Percentiles rank a stretch among this genome's conserved stretches.
phyloP scores from a whole-genome alignment of 1,140 invertebrate species.

The Delia radicum region DNA sequence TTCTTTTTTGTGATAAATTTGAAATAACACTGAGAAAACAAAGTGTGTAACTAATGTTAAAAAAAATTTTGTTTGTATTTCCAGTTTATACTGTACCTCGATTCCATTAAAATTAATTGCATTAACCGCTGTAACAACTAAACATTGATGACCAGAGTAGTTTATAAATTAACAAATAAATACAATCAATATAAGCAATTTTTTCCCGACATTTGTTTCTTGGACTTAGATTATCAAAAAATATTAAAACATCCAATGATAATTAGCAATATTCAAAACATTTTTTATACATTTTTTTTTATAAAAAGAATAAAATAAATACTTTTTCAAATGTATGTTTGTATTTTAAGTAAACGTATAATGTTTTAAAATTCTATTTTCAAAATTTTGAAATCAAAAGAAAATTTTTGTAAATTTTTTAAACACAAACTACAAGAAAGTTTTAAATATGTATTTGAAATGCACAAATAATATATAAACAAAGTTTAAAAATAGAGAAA shows the following conservation, averaged over 20 bases:
- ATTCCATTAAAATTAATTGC: too few relatives aligned
- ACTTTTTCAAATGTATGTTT: not conserved
- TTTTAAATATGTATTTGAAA: not conserved
- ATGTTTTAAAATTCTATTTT: too few relatives aligned
- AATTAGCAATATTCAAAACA: not conserved
- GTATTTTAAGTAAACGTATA: too few relatives aligned
- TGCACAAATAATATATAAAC: not conserved
- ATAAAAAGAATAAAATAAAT: not conserved
- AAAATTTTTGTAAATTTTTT: not conserved
- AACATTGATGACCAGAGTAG: too few relatives aligned
- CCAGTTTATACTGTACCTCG: too few relatives aligned
- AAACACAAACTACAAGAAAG: not conserved
- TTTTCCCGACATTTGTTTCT: not conserved
- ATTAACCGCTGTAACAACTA: too few relatives aligned
- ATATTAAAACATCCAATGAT: not conserved
- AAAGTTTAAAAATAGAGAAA: not conserved
- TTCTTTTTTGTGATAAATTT: too few relatives aligned
- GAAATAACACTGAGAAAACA: too few relatives aligned
- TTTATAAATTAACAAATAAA: not conserved
- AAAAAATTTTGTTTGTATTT: too few relatives aligned
- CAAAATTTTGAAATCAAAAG: not conserved
- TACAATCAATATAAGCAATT: constrained; percentile 16
- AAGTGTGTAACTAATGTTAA: too few relatives aligned
- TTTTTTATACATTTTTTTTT: not conserved
- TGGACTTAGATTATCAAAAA: not conserved